Base-by-base conservation (phyloP, 1,140 invertebrate genomes). In the Cheumatopsyche charites region DNA sequence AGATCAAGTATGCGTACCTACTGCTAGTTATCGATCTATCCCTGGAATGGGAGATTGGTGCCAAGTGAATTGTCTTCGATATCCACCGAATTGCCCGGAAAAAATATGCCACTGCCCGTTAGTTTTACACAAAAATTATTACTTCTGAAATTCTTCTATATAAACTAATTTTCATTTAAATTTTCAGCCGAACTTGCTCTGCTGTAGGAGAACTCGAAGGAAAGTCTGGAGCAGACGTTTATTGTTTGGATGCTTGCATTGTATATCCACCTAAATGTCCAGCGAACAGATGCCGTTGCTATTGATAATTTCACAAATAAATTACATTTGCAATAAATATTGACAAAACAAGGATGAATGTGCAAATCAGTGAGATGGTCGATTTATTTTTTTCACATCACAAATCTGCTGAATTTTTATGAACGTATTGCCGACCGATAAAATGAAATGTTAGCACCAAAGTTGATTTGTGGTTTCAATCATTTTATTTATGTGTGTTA, bases 11-110 rank as follows among this genome's bases (percentile, higher is more conserved):
- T 94, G 92, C 80, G 78, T 90, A 36, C 87, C 90, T 0, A 88
- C 87, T 0, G 79, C 82, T 6, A 77, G 82, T 0, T 93, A 88
- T 80, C 85, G 87, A 19, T 74, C 82, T 15, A 83, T 93, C 70
- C 90, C 90, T 11, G 92, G 91, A 21, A 92, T 94, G 86, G 84
- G 86, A 67, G 84, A 88, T 67, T 95, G 93, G 93, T 95, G 93
- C 78, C 89, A 92, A 81, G 88, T 83, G 15, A 95, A 94, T 81
- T 95, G 94, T 74, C 82, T 95, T 58, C 87, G 90, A 41, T 94
- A 94, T 80, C 93, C 93, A 15, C 92, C 93, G 1, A 92, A 93
- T 79, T 95, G 94, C 80, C 92, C 92, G 0, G 80, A 86, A 19
- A 80, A 84, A 7, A 83, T 92, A 9, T 95, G 93, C 73, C 81